A percentile compares a stretch with the other conserved stretches of the same genome.
These are phyloP conservation scores for Campoletis sonorensis DNA, from an alignment of 1,140 invertebrate genomes.

Conservation along the genomic window DNA sequence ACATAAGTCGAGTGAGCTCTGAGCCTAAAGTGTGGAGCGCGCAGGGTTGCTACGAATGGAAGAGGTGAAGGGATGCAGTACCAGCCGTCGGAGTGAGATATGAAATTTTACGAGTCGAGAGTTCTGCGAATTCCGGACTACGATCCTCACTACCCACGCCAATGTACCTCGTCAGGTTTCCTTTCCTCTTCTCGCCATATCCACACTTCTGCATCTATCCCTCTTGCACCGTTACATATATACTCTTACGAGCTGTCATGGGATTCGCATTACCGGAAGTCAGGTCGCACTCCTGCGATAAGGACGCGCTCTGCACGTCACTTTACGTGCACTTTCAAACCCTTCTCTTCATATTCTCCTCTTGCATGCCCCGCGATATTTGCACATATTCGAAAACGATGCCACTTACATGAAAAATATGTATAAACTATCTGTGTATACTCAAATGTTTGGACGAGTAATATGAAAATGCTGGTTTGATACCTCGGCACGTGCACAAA, in stretches of 20 bases:
- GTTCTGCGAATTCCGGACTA: not conserved
- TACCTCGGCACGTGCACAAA: conserved; percentile 9
- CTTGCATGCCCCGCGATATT: conserved; percentile 6
- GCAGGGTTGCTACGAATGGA: too few relatives aligned
- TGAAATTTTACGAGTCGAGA: conserved; percentile 30
- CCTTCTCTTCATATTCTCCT: not conserved
- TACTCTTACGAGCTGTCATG: conserved; percentile 28
- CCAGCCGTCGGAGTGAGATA: conserved; percentile 39
- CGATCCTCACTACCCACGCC: conserved; percentile 7
- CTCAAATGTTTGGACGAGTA: too few relatives aligned
- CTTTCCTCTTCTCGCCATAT: not conserved
- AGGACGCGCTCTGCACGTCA: conserved; percentile 35
- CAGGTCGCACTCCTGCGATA: conserved; percentile 42
- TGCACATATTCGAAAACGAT: conserved; percentile 27
- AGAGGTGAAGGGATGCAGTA: not conserved
- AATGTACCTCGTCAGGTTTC: conserved; percentile 2
- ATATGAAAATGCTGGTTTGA: not conserved
- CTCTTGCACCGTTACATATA: not conserved
- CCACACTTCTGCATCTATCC: not conserved
- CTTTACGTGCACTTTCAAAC: conserved; percentile 11
- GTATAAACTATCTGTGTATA: too few relatives aligned
- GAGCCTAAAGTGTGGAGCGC: not conserved
- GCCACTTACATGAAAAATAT: not conserved
- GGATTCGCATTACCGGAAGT: conserved; percentile 43
- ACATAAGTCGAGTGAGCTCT: conserved; percentile 4